Evolutionary conservation across 2,113 vertebrate species (phyloP), one percentile per base, ranked within the genome.

Genomic region (Cynopterus brachyotis): DNA sequence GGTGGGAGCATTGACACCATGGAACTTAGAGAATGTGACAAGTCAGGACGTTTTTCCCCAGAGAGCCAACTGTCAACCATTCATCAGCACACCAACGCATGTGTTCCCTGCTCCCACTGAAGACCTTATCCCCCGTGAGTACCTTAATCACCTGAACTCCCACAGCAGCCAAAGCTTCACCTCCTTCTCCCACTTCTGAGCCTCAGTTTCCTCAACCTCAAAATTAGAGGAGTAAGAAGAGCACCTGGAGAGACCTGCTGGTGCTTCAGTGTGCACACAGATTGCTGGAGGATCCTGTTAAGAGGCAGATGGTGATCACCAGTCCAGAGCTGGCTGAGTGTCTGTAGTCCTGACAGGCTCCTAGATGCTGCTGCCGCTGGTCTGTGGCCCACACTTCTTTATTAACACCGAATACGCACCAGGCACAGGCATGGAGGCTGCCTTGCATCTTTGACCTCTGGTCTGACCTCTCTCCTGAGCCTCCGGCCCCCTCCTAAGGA

Each of bases 231-330:
- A 80, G 4, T 19, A 30, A 50, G 15, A 37, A 47, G 0, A 22
- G 66, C 42, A 37, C 30, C 64, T 62, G 66, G 35, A 16, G 50
- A 20, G 32, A 59, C 32, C 30, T 16, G n/a, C 30, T 17, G 22
- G 22, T 7, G 17, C 22, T 26, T 42, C 6, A 13, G 2, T 40
- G 28, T 12, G 7, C 19, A 59, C 35, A 5, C 0, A 0, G 42
- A 24, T 82, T n/a, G 7, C 24, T 20, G 40, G 45, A 30, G 32
- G 35, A 22, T 10, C 59, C 59, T 76, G 8, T 40, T 80, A 5
- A 45, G 6, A 53, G 15, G 26, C 19, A 37, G 40, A 37, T n/a
- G 40, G 47, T 42, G 20, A 17, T 45, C 9, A 20, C 40, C 19
- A 5, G 66, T 5, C 40, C 28, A 1, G 40, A 11, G 35, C 3